Percentiles rank a stretch among this genome's conserved stretches.
Conservation (phyloP, 2,113 vertebrate species). For the Myiozetetes cayanensis region DNA sequence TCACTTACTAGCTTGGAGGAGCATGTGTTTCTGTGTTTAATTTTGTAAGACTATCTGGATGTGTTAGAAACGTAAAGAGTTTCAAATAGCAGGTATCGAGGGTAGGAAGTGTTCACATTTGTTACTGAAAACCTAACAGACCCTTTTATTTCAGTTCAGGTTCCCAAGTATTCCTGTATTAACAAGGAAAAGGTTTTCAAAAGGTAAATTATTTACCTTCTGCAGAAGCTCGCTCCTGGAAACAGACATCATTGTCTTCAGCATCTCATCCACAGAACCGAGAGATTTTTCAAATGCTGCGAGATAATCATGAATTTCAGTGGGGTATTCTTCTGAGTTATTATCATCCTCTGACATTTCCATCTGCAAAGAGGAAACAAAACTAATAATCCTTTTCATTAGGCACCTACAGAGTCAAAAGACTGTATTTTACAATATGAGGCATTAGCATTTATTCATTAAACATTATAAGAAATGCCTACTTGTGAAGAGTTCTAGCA, state of each 20-base stretch:
- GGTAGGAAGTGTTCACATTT: background rate
- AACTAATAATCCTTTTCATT: slow-evolving; percentile 9
- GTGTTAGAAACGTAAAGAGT: background rate
- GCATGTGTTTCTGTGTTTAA: background rate
- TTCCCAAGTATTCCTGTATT: background rate
- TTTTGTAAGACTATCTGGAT: background rate
- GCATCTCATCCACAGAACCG: slow-evolving; percentile 80
- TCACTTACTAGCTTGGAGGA: background rate
- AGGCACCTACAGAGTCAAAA: background rate
- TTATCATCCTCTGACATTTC: slow-evolving; percentile 73
- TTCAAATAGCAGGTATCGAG: background rate
- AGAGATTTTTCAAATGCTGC: slow-evolving; percentile 84
- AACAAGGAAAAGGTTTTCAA: background rate
- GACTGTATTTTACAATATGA: background rate
- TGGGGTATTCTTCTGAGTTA: slow-evolving; percentile 83
- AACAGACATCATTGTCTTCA: slow-evolving; percentile 87
- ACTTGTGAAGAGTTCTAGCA: background rate
- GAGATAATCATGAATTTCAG: slow-evolving; percentile 92
- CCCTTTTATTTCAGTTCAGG: background rate
- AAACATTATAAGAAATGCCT: background rate
- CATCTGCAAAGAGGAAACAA: slow-evolving; percentile 39
- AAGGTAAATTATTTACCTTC: slow-evolving; percentile 74
- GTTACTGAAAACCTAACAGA: background rate
- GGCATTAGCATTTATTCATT: background rate
- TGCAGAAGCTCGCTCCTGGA: slow-evolving; percentile 83